Percentiles rank a stretch among this genome's conserved stretches.
Evolutionary conservation across 2,797 vertebrate species (phyloP).

Genomic region (Sebastolobus alascanus): DNA sequence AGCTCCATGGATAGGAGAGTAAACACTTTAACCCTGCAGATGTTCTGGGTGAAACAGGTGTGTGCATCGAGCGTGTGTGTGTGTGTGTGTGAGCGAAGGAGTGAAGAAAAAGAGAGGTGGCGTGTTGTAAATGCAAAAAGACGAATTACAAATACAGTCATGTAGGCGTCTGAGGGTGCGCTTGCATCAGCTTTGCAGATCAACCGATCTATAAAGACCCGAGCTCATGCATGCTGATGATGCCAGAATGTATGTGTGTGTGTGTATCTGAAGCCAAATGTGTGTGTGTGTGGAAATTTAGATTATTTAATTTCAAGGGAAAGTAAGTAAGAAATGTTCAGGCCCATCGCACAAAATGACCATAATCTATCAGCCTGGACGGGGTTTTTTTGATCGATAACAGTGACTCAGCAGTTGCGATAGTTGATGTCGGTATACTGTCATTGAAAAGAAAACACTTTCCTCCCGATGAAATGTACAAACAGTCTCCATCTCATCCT

Average conservation of each 20-base stretch:
- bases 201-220: slow-evolving; percentile 30
- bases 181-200: slow-evolving; percentile 37
- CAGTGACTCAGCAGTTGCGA: slow-evolving; percentile 20
- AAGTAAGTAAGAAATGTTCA: slow-evolving; percentile 9
- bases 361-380: slow-evolving; percentile 17
- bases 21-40: slow-evolving; percentile 16
- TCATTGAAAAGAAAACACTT: slow-evolving; percentile 21
- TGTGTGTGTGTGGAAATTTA: slow-evolving; percentile 14
- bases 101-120: not conserved
- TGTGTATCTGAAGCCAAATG: slow-evolving; percentile 1
- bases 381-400: slow-evolving; percentile 22
- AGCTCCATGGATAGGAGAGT: not conserved
- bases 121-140: not conserved
- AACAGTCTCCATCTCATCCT: not conserved
- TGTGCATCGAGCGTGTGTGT: not conserved
- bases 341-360: slow-evolving; percentile 16
- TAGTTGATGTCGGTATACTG: slow-evolving; percentile 5
- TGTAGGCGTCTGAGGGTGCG: not conserved
- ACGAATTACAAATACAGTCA: slow-evolving; percentile 14
- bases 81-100: not conserved
- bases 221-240: slow-evolving; percentile 45
- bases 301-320: slow-evolving; percentile 30
- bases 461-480: not conserved
- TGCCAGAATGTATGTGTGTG: not conserved
- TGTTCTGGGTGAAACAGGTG: slow-evolving; percentile 13